Evolutionary conservation across 1,140 invertebrate species (phyloP).

Genomic region (Potamilus streckersoni): DNA sequence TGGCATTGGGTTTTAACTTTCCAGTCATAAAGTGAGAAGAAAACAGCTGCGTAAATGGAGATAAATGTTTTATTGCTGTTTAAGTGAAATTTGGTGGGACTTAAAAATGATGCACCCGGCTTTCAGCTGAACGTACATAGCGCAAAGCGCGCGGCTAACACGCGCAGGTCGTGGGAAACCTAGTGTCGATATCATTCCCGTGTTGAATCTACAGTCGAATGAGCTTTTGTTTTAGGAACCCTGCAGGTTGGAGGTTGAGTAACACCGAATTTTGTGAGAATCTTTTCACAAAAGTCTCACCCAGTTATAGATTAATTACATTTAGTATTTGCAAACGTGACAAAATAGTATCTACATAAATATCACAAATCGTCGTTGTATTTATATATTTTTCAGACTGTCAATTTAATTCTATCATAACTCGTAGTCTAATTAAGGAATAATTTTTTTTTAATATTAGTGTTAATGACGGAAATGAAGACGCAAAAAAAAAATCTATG

Average conservation of each 20-base stretch:
- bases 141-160: conserved; percentile 36
- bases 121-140: conserved; percentile 25
- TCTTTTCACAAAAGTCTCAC: neutral
- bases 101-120: neutral
- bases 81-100: neutral
- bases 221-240: conserved; percentile 8
- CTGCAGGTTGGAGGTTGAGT: conserved; percentile 26
- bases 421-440: no score
- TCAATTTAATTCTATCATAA: no score
- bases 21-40: neutral
- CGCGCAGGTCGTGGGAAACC: conserved; percentile 50
- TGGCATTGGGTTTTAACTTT: neutral
- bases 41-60: neutral
- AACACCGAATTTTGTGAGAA: conserved; percentile 22
- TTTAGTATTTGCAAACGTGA: no score
- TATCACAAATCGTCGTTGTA: no score
- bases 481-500: no score
- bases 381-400: no score
- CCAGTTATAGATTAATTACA: no score
- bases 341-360: no score
- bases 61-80: neutral
- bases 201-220: no score
- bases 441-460: no score
- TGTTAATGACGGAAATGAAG: no score
- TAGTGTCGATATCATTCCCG: conserved; percentile 20